Evolutionary conservation across 2,113 vertebrate genomes (phyloP).

Genomic region (Amblyornis subalaris): DNA sequence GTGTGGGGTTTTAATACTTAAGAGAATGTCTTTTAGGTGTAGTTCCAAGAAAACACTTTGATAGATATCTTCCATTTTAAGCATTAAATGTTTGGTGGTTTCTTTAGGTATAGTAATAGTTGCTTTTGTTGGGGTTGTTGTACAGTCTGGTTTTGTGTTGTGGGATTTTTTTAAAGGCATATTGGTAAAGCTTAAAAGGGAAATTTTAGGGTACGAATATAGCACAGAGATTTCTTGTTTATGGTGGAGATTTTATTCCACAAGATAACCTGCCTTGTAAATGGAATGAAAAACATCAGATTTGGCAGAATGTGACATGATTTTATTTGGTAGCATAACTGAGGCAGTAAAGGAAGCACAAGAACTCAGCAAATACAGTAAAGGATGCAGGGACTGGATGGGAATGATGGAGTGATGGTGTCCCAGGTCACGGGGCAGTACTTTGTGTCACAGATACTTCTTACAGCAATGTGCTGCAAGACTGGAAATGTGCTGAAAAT

Average conservation of each 20-base stretch:
- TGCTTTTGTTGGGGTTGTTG: background rate
- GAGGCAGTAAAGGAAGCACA: background rate
- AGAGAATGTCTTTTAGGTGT: background rate
- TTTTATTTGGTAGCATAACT: background rate
- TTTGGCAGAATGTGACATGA: background rate
- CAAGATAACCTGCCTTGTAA: background rate
- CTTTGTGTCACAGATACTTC: accelerated
- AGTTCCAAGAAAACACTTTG: background rate
- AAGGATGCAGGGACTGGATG: background rate
- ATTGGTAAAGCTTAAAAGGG: background rate
- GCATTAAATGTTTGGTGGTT: background rate
- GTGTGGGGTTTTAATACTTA: background rate
- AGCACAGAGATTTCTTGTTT: background rate
- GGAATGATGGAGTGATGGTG: background rate
- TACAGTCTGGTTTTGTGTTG: background rate
- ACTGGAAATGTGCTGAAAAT: background rate
- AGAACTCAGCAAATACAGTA: background rate
- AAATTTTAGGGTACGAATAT: background rate
- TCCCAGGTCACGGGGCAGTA: background rate
- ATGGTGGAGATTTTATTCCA: background rate
- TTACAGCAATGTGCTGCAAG: background rate
- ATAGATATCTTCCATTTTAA: background rate
- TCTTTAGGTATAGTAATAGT: background rate
- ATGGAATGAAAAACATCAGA: background rate
- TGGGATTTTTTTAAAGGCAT: background rate